Base-by-base conservation (phyloP, 2,888 invertebrate species). In the Drosophila mimica region DNA sequence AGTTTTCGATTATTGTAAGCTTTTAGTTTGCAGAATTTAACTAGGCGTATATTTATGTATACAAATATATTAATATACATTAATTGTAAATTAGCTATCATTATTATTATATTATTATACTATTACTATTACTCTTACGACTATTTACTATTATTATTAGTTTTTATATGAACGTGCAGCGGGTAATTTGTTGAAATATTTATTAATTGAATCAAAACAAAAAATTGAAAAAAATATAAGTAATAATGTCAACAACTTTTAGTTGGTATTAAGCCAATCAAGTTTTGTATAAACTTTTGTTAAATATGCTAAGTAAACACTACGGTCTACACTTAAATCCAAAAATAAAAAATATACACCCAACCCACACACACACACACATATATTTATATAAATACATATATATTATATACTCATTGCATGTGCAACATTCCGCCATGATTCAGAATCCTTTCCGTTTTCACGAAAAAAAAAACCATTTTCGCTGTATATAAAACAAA, bases 361-460 rank as follows among this genome's bases (percentile, higher is more conserved):
- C 30, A 57, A 67, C 30, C 52, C 61, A 56, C 46, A 64, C 36
- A 52, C 31, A 52, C 56, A 48, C 30, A 54, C 28, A 52, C 49
- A 54, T 28, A 33, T 15, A 67, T 6, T 69, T 13, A 67, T 2
- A 69, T 11, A 46, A 1, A 64, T n/a, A 56, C 17, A 51, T 51
- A 65, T 54, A 67, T 58, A 72, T 65, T 57, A 66, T 57, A 66
- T 59, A 81, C 67, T 81, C 71, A 70, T 58, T 58, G 70, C 74
- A 77, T 90, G 83, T 83, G 90, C 86, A 85, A 84, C 84, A 84
- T 84, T 84, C 84, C 84, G 86, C 80, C 80, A 74, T 82, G 82
- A 79, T 49, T 61, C 70, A 53, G 60, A 58, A 51, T 62, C 68
- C 48, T 54, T 61, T 69, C 65, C 40, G 31, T 40, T 20, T 15